phyloP scores from a whole-genome alignment of 2,888 invertebrate species.

The Apodemia zela region DNA sequence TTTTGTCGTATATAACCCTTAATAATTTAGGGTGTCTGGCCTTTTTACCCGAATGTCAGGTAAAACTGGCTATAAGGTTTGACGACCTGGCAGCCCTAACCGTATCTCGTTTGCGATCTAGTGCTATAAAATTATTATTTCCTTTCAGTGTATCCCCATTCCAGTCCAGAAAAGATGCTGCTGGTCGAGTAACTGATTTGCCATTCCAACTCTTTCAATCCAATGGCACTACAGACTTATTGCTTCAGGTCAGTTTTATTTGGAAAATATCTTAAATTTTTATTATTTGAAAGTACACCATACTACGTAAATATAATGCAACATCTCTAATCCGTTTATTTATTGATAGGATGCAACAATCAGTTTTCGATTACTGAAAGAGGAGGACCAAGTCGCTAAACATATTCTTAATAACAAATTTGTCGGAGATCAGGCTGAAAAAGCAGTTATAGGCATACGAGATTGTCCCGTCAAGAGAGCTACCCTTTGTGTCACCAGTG shows the following conservation, averaged over 20 bases:
- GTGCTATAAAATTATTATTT: background rate
- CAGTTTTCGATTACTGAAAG: conserved; percentile 83
- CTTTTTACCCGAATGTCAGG: no score
- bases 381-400: conserved; percentile 88
- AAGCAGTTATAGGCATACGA: conserved; percentile 86
- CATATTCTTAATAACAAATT: conserved; percentile 83
- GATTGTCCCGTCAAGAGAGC: conserved; percentile 92
- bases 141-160: conserved; percentile 48
- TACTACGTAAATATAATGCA: no score
- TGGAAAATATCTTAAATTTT: background rate
- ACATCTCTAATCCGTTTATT: background rate
- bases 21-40: no score
- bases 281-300: no score
- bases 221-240: conserved; percentile 86
- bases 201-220: conserved; percentile 88
- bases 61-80: no score
- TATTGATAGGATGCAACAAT: conserved; percentile 84
- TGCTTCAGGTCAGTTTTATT: conserved; percentile 84
- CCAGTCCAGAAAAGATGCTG: conserved; percentile 45
- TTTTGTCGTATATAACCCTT: no score
- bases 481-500: conserved; percentile 94
- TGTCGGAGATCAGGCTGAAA: conserved; percentile 83
- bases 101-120: background rate
- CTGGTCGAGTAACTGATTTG: conserved; percentile 76
- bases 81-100: no score